phyloP scores from a whole-genome alignment of 2,113 vertebrate species.

The Daphoenositta chrysoptera region DNA sequence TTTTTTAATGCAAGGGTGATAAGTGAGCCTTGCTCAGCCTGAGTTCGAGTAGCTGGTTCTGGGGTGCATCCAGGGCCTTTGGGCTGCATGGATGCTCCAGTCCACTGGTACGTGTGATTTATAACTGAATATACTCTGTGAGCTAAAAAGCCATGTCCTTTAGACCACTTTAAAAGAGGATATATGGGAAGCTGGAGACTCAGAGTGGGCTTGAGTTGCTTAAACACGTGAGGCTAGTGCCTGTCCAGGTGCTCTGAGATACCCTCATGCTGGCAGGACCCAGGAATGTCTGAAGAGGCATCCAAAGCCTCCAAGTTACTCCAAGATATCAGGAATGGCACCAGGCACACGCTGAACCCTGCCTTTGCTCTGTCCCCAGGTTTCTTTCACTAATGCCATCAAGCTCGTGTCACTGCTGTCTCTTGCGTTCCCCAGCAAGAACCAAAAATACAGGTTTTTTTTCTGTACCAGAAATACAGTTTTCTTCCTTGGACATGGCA shows the following conservation, averaged over 20 bases:
- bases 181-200: neutral
- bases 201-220: neutral
- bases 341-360: neutral
- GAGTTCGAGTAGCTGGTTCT: neutral
- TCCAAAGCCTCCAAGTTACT: neutral
- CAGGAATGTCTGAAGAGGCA: neutral
- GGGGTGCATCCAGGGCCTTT: neutral
- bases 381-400: neutral
- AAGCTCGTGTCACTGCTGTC: neutral
- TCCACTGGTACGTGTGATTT: fast-evolving
- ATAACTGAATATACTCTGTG: neutral
- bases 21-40: neutral
- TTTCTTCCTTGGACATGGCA: neutral
- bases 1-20: neutral
- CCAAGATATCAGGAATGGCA: neutral
- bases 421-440: neutral
- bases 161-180: neutral
- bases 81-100: neutral
- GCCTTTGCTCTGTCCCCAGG: neutral
- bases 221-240: fast-evolving
- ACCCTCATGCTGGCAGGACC: neutral
- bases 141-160: neutral
- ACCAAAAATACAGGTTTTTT: too few species aligned
- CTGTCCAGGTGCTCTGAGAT: neutral
- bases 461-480: neutral